Evolutionary conservation across 2,888 invertebrate species (phyloP).

Genomic region (Plebejus argus): DNA sequence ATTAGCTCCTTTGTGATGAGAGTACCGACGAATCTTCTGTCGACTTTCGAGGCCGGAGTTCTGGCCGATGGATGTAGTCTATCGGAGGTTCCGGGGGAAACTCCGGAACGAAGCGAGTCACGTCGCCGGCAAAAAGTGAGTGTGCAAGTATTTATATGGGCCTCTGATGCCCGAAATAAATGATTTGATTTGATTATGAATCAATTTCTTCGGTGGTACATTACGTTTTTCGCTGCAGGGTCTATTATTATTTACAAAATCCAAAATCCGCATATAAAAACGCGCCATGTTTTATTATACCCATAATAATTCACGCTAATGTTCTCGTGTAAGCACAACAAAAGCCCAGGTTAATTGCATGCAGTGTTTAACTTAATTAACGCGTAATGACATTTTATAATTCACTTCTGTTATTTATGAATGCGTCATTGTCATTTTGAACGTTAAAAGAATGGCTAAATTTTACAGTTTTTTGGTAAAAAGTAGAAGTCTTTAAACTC

Average conservation of each 20-base stretch:
- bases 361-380: slow-evolving; percentile 32
- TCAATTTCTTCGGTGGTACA: too few relatives aligned
- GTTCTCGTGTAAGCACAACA: slow-evolving; percentile 22
- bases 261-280: neutral
- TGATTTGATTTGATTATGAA: too few relatives aligned
- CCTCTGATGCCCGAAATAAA: too few relatives aligned
- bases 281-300: slow-evolving; percentile 7
- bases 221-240: too few relatives aligned
- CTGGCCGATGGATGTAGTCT: too few relatives aligned
- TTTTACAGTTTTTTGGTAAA: neutral
- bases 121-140: too few relatives aligned
- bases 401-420: slow-evolving; percentile 31
- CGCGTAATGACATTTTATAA: slow-evolving; percentile 31
- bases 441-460: neutral
- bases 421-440: slow-evolving; percentile 24
- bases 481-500: neutral
- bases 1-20: too few relatives aligned
- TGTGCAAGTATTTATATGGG: too few relatives aligned
- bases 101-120: too few relatives aligned
- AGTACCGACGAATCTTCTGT: too few relatives aligned
- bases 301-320: slow-evolving; percentile 22
- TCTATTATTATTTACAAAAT: neutral
- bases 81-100: too few relatives aligned
- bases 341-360: slow-evolving; percentile 32
- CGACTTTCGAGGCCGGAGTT: too few relatives aligned